Evolutionary conservation across 2,797 vertebrate genomes (phyloP), one percentile per base, ranked within the genome.

Genomic region (Lophius americanus): DNA sequence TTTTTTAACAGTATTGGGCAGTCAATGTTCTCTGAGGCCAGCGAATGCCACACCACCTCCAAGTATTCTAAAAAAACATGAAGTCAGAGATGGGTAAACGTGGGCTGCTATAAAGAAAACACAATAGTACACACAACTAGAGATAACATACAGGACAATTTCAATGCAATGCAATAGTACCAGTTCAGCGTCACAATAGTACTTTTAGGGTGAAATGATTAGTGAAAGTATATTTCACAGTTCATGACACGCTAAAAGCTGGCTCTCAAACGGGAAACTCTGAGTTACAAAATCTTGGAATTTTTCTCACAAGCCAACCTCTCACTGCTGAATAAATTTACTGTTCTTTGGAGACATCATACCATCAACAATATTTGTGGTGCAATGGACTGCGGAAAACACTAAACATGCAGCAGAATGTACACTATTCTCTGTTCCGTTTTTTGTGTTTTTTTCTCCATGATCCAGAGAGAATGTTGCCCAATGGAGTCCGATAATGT

Each of bases 21-120:
- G 39, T 91, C 60, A 1, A 79, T 33, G 1, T 86, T 85, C 68
- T 85, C 82, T 6, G 84, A 81, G 53, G 88, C 87, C 70, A 94
- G 85, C 1, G 91, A 94, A 52, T 82, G 87, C 81, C 90, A 76
- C 69, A 94, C 90, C 32, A 94, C 91, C 73, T 94, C 92, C 74
- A 95, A 78, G 61, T 92, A 95, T 80, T 94, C 91, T 94, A 81
- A 12, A 14, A 54, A 78, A 54, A 85, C 7, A 86, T 8, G 44
- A n/a, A 68, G 52, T 13, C 54, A 62, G 11, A 8, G 8, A 1
- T 37, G 44, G 35, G 69, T 75, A 73, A 76, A 85, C 52, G 47
- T 59, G 48, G 13, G 33, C 51, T 47, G 52, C 67, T 62, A 65
- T 75, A 60, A 75, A 82, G 80, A 42, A 42, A 23, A 63, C 67